Percentiles rank a stretch among this genome's conserved stretches.
These are phyloP conservation scores for Andrena minutula DNA, from an alignment of 2,888 invertebrate genomes.

Conservation along the genomic window DNA sequence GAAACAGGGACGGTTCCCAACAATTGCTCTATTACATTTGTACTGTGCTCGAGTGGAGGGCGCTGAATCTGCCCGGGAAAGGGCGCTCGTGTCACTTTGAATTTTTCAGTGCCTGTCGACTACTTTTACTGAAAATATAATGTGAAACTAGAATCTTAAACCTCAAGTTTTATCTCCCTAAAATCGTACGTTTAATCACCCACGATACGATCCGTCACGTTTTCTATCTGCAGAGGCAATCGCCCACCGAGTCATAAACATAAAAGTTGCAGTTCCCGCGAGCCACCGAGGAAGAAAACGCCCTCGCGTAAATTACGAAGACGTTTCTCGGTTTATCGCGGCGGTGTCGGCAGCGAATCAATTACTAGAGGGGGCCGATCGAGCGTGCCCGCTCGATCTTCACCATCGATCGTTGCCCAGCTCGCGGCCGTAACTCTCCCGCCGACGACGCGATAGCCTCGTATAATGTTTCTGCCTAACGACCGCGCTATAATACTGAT, in stretches of 20 bases:
- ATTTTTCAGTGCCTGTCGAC: background rate
- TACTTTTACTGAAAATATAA: background rate
- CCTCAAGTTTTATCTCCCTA: no score
- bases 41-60: background rate
- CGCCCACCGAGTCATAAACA: background rate
- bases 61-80: background rate
- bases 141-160: no score
- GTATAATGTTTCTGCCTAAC: conserved; percentile 60
- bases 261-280: conserved; percentile 8
- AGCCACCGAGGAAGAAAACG: conserved; percentile 3
- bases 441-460: conserved; percentile 38
- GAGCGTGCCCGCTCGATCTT: conserved; percentile 43
- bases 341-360: conserved; percentile 37
- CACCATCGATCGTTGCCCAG: conserved; percentile 35
- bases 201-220: background rate
- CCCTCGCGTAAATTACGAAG: conserved; percentile 33
- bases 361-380: conserved; percentile 45
- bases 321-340: conserved; percentile 52
- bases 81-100: background rate
- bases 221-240: background rate
- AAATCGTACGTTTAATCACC: background rate
- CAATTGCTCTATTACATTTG: conserved; percentile 51
- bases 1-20: conserved; percentile 24
- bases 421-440: conserved; percentile 43
- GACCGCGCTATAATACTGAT: conserved; percentile 57